Conservation (phyloP, 1,140 invertebrate species). For the Cotesia chilonis region DNA sequence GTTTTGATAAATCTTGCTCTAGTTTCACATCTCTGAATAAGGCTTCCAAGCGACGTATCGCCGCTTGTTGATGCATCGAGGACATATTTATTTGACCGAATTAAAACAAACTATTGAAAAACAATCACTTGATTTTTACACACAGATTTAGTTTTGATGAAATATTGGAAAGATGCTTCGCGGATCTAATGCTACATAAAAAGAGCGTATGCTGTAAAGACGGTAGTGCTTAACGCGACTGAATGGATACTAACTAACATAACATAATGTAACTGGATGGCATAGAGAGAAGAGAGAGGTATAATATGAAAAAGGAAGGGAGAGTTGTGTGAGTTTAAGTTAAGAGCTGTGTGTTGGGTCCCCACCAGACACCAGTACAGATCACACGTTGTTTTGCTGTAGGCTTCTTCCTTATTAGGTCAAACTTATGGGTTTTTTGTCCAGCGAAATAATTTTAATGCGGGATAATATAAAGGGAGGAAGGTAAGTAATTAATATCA, state of each 20-base stretch:
- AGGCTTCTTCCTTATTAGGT: constrained; percentile 61
- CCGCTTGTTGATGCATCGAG: constrained; percentile 69
- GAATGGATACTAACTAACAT: constrained; percentile 59
- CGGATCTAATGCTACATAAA: constrained; percentile 25
- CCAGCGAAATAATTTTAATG: too few species aligned
- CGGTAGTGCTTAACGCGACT: constrained; percentile 54
- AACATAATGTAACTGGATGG: constrained; percentile 27
- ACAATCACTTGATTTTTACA: too few species aligned
- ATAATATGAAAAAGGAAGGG: constrained; percentile 37
- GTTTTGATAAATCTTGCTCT: constrained; percentile 58
- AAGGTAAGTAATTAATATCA: too few species aligned
- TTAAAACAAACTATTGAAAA: background rate
- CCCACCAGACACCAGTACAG: background rate
- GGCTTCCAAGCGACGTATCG: constrained; percentile 75
- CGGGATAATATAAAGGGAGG: too few species aligned
- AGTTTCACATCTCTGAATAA: constrained; percentile 74
- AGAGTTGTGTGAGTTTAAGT: constrained; percentile 45
- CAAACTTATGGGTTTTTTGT: constrained; percentile 61
- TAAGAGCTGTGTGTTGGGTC: constrained; percentile 44
- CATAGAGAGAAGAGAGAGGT: constrained; percentile 45
- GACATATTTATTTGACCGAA: constrained; percentile 53
- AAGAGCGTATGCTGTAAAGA: constrained; percentile 45
- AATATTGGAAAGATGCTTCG: too few species aligned
- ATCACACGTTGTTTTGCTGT: constrained; percentile 29
- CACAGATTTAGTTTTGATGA: too few species aligned